Percentiles rank a stretch among this genome's conserved stretches.
These are phyloP conservation scores for Scolopax mira DNA, from an alignment of 2,113 vertebrate genomes.

Conservation along the genomic window DNA sequence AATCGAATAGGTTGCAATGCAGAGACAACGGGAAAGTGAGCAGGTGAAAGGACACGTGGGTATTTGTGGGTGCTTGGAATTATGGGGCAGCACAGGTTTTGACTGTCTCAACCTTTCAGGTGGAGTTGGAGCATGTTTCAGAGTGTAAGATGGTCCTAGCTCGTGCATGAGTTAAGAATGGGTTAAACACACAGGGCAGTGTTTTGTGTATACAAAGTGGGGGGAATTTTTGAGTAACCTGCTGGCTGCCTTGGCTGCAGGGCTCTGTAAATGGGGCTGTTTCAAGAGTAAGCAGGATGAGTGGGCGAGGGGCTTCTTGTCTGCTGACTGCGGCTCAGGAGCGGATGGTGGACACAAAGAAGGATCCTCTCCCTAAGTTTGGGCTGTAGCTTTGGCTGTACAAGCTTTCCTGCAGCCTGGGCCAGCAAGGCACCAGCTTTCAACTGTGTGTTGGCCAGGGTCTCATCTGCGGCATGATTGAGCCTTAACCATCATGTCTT, in stretches of 20 bases:
- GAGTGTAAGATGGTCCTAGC: not conserved
- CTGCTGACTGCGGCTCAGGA: not conserved
- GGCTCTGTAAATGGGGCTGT: not conserved
- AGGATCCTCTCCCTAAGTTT: not conserved
- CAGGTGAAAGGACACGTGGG: not conserved
- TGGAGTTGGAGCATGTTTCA: not conserved
- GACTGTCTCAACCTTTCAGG: not conserved
- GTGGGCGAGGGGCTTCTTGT: not conserved
- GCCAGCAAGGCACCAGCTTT: not conserved
- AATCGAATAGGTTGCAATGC: not conserved
- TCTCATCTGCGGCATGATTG: not conserved
- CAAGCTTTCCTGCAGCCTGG: not conserved
- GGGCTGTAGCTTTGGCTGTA: not conserved
- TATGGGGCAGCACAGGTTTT: not conserved
- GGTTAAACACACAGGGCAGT: not conserved
- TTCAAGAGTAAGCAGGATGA: not conserved
- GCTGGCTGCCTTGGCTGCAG: not conserved
- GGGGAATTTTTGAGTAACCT: not conserved
- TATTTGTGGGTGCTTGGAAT: not conserved
- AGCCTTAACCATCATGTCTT: not conserved
- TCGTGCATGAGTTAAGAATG: not conserved
- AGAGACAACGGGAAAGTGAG: not conserved
- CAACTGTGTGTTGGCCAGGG: fast-evolving
- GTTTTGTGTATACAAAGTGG: not conserved
- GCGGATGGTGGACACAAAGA: not conserved